A percentile compares a stretch with the other conserved stretches of the same genome.
Evolutionary conservation across 2,113 vertebrate species (phyloP).

Genomic region (Dipodomys ordii): DNA sequence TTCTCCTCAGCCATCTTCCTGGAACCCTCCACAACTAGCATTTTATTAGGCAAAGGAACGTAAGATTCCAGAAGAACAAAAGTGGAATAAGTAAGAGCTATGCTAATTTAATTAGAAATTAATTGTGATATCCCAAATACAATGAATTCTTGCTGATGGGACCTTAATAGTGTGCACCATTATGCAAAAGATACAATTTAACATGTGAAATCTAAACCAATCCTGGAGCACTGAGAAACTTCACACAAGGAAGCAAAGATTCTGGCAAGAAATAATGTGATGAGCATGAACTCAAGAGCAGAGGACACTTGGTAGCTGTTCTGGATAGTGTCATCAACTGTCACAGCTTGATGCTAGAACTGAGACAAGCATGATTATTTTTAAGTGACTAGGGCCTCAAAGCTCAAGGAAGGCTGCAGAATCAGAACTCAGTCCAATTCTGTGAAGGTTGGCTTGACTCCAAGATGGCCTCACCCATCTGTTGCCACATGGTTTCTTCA

Average conservation of each 20-base stretch:
- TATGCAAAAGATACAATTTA: not conserved
- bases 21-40: not conserved
- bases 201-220: not conserved
- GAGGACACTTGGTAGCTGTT: not conserved
- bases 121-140: not conserved
- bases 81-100: not conserved
- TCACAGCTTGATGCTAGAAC: not conserved
- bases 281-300: not conserved
- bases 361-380: conserved; percentile 14
- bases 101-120: not conserved
- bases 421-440: not conserved
- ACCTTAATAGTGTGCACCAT: not conserved
- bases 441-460: not conserved
- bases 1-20: no score
- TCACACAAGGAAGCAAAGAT: not conserved
- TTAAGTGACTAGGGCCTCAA: not conserved
- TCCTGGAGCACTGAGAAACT: not conserved
- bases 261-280: not conserved
- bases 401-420: not conserved
- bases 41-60: not conserved
- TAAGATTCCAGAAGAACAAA: not conserved
- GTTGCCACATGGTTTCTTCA: not conserved
- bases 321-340: not conserved
- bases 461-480: not conserved
- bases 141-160: conserved; percentile 1